These are phyloP conservation scores for Nomia melanderi DNA, from an alignment of 1,140 invertebrate genomes.

Conservation along the genomic window DNA sequence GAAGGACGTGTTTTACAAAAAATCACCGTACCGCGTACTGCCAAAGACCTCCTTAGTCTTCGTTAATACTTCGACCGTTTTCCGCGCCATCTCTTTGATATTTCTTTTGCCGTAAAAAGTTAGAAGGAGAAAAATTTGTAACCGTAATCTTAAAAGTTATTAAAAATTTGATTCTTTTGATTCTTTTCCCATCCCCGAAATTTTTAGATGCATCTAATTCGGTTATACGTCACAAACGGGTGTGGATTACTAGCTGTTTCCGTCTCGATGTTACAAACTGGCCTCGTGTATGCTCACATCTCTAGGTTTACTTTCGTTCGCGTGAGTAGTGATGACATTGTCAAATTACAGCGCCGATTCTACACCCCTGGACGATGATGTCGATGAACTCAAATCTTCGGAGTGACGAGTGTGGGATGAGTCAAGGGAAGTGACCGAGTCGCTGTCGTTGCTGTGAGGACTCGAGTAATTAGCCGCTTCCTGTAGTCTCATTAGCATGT, in stretches of 20 bases:
- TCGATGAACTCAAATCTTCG: slow-evolving; percentile 74
- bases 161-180: slow-evolving; percentile 41
- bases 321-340: neutral
- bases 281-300: slow-evolving; percentile 10
- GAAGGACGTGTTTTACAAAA: slow-evolving; percentile 40
- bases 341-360: slow-evolving; percentile 73
- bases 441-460: slow-evolving; percentile 91
- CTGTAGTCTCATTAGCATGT: slow-evolving; percentile 96
- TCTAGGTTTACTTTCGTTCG: neutral
- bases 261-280: slow-evolving; percentile 29
- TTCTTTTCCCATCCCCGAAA: slow-evolving; percentile 3
- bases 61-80: slow-evolving; percentile 11
- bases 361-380: slow-evolving; percentile 74
- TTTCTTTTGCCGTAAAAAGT: slow-evolving; percentile 22
- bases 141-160: slow-evolving; percentile 35
- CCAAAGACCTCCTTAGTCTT: neutral
- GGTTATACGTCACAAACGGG: neutral
- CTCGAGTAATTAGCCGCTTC: slow-evolving; percentile 95
- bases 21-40: slow-evolving; percentile 25
- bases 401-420: slow-evolving; percentile 76
- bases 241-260: slow-evolving; percentile 6
- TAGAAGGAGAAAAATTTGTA: slow-evolving; percentile 31
- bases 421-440: slow-evolving; percentile 85
- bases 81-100: slow-evolving; percentile 6
- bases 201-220: slow-evolving; percentile 13